Conservation (phyloP, 2,888 invertebrate species). For the Drosophila neotestacea region DNA sequence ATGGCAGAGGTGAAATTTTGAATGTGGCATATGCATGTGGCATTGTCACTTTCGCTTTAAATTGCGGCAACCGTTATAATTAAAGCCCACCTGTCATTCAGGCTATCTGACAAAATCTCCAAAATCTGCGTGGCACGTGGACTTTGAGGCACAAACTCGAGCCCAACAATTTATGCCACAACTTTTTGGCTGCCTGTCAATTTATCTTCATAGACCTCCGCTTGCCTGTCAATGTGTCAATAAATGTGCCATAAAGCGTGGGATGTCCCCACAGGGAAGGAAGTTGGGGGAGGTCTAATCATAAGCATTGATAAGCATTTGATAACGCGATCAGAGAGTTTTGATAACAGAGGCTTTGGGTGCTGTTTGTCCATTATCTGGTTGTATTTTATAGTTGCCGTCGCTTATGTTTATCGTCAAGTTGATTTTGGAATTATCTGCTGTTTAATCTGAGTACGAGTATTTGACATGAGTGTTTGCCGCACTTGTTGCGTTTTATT, state of each 20-base stretch:
- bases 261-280: slow-evolving; percentile 15
- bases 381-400: slow-evolving; percentile 37
- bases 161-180: slow-evolving; percentile 63
- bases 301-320: slow-evolving; percentile 39
- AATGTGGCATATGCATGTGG: slow-evolving; percentile 54
- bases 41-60: slow-evolving; percentile 60
- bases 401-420: slow-evolving; percentile 63
- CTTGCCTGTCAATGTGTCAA: slow-evolving; percentile 79
- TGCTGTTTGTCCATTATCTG: slow-evolving; percentile 69
- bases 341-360: slow-evolving; percentile 41
- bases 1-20: slow-evolving; percentile 33
- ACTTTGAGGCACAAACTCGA: slow-evolving; percentile 36
- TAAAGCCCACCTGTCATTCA: slow-evolving; percentile 49
- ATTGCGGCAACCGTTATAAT: slow-evolving; percentile 46
- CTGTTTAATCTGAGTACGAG: slow-evolving; percentile 67
- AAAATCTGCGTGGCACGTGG: slow-evolving; percentile 69
- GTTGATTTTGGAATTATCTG: slow-evolving; percentile 79
- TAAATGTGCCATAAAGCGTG: slow-evolving; percentile 69
- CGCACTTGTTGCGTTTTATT: slow-evolving; percentile 41
- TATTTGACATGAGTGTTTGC: slow-evolving; percentile 72
- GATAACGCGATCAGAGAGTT: slow-evolving; percentile 41
- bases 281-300: slow-evolving; percentile 35
- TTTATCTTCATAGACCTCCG: slow-evolving; percentile 74
- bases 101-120: slow-evolving; percentile 22
- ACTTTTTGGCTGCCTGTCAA: slow-evolving; percentile 63